These are phyloP conservation scores for Sibirionetta formosa DNA, from an alignment of 2,797 vertebrate species.

Conservation along the genomic window DNA sequence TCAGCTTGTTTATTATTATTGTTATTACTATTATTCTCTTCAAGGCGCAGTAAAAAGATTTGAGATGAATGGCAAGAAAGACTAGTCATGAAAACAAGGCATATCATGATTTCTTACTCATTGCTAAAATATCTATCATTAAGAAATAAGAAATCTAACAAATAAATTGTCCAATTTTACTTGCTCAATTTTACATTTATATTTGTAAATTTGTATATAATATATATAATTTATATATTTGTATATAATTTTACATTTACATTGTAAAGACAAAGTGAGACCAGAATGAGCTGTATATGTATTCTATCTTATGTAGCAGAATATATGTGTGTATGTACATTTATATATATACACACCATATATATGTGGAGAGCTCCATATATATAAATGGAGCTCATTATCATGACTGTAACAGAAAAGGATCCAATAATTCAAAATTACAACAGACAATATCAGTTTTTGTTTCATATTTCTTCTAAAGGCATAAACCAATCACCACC, in stretches of 20 bases:
- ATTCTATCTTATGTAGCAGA: no score
- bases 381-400: rapidly evolving
- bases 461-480: background rate
- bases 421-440: background rate
- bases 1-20: background rate
- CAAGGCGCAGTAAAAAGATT: background rate
- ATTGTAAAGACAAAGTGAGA: background rate
- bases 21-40: background rate
- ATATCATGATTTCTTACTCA: background rate
- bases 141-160: background rate
- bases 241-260: background rate
- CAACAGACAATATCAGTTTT: background rate
- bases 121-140: background rate
- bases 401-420: background rate
- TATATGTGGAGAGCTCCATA: background rate
- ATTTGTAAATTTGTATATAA: no score
- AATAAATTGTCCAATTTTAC: background rate
- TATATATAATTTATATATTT: no score
- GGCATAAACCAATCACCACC: background rate
- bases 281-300: background rate
- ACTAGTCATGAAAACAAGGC: background rate
- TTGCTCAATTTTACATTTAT: background rate
- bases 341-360: background rate
- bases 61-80: background rate
- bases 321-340: no score